Evolutionary conservation across 2,797 vertebrate species (phyloP).

Genomic region (Fundulus diaphanus): DNA sequence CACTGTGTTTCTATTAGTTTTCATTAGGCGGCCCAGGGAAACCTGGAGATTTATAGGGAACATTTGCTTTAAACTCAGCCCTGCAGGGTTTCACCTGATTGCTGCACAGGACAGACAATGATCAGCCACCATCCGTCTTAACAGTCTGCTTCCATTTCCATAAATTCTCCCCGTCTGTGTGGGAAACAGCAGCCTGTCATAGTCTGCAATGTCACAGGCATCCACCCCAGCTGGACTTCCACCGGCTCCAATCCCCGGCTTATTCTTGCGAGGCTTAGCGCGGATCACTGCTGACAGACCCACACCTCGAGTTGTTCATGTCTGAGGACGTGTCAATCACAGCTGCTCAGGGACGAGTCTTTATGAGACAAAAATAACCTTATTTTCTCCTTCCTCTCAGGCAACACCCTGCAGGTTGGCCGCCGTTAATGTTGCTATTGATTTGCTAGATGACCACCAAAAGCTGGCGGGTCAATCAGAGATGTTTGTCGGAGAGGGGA

Average conservation of each 20-base stretch:
- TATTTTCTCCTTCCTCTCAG: constrained; percentile 17
- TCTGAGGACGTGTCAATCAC: constrained; percentile 66
- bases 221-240: constrained; percentile 67
- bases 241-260: constrained; percentile 55
- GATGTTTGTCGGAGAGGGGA: constrained; percentile 53
- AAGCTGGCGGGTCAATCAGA: constrained; percentile 61
- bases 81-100: constrained; percentile 79
- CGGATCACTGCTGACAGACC: constrained; percentile 69
- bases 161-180: constrained; percentile 70
- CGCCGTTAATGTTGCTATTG: constrained; percentile 40
- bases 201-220: constrained; percentile 73
- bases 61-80: constrained; percentile 82
- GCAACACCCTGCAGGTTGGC: constrained; percentile 24
- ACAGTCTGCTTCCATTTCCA: constrained; percentile 74
- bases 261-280: constrained; percentile 60
- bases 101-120: constrained; percentile 76
- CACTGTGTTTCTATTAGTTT: constrained; percentile 82
- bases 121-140: constrained; percentile 75
- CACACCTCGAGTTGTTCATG: constrained; percentile 59
- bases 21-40: constrained; percentile 78
- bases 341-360: constrained; percentile 42
- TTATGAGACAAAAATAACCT: constrained; percentile 50
- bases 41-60: constrained; percentile 81
- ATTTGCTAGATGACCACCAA: constrained; percentile 53
- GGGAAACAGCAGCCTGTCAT: constrained; percentile 67